Percentiles rank a stretch among this genome's conserved stretches.
These are phyloP conservation scores for Aplochiton taeniatus DNA, from an alignment of 2,797 vertebrate genomes.

Conservation along the genomic window DNA sequence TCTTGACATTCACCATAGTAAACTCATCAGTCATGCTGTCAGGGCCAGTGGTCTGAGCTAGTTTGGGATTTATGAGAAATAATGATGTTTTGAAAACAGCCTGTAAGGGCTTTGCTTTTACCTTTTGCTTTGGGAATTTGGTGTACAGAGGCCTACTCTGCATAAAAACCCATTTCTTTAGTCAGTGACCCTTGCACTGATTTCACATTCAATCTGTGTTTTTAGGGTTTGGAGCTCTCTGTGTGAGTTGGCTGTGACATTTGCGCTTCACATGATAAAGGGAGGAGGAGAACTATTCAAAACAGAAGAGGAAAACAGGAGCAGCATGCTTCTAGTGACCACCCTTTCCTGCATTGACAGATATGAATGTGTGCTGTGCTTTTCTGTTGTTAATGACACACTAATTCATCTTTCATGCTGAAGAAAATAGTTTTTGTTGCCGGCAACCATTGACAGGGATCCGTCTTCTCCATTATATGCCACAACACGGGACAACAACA, in stretches of 20 bases:
- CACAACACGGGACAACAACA: conserved; percentile 46
- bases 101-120: conserved; percentile 56
- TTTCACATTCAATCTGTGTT: conserved; percentile 68
- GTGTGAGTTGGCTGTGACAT: conserved; percentile 60
- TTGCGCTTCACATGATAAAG: conserved; percentile 57
- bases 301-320: neutral
- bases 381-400: neutral
- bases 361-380: no score
- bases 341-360: no score
- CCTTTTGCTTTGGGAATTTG: conserved; percentile 62
- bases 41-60: conserved; percentile 73
- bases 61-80: conserved; percentile 84
- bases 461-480: conserved; percentile 29
- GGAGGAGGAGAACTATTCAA: conserved; percentile 18
- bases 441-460: conserved; percentile 16
- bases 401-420: neutral
- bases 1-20: conserved; percentile 81
- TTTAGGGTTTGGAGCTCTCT: conserved; percentile 31
- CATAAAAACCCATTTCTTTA: conserved; percentile 78
- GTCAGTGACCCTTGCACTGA: conserved; percentile 72
- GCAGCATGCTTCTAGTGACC: neutral
- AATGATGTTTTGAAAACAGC: conserved; percentile 79
- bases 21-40: conserved; percentile 86
- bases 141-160: conserved; percentile 66
- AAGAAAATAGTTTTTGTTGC: neutral